A percentile compares a stretch with the other conserved stretches of the same genome.
phyloP scores from a whole-genome alignment of 2,797 vertebrate genomes.

The Leptodactylus fallax region DNA sequence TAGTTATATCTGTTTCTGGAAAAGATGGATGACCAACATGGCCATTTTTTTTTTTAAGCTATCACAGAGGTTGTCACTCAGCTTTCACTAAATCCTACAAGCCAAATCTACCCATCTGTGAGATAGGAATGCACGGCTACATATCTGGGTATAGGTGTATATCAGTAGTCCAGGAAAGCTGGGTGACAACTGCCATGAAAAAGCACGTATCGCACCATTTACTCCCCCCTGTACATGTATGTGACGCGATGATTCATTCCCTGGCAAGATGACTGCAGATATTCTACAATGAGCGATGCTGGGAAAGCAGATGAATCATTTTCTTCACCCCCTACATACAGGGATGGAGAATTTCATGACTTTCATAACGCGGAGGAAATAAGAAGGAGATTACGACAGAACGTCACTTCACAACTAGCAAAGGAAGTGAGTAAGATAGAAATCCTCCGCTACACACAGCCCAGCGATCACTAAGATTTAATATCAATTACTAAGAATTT shows the following conservation, averaged over 20 bases:
- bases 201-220: background rate
- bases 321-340: background rate
- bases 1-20: background rate
- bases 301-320: constrained; percentile 32
- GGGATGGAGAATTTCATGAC: background rate
- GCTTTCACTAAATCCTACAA: background rate
- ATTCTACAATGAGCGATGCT: constrained; percentile 19
- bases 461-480: background rate
- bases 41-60: too few relatives aligned
- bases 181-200: background rate
- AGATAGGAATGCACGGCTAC: too few relatives aligned
- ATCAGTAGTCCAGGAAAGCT: background rate
- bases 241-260: background rate
- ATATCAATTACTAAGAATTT: too few relatives aligned
- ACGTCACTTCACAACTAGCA: background rate
- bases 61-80: background rate
- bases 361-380: background rate
- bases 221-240: background rate
- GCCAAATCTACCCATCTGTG: background rate
- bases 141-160: too few relatives aligned
- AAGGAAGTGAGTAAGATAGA: constrained; percentile 12
- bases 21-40: background rate
- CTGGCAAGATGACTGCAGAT: background rate
- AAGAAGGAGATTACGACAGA: background rate
- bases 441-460: background rate